These are phyloP conservation scores for Platypus cylindrus DNA, from an alignment of 2,888 invertebrate species.

Conservation along the genomic window DNA sequence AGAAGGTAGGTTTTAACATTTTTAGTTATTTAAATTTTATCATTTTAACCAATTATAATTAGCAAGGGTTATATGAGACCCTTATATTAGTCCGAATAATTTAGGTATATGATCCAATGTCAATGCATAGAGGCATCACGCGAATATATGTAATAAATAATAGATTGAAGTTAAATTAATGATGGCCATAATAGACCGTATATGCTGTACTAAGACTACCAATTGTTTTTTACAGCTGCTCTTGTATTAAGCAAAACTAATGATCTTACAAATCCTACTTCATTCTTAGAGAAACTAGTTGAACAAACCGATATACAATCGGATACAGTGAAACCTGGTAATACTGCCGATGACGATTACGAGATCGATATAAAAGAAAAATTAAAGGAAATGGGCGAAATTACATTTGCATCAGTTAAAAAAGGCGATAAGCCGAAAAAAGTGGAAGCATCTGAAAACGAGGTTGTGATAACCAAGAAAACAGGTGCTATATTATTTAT, in stretches of 20 bases:
- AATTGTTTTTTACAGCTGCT: neutral
- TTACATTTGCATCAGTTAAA: slow-evolving; percentile 36
- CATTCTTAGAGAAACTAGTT: slow-evolving; percentile 30
- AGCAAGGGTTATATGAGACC: no score
- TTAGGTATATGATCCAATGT: no score
- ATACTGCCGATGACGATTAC: slow-evolving; percentile 28
- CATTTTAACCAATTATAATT: no score
- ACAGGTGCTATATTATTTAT: slow-evolving; percentile 16
- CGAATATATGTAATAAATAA: no score
- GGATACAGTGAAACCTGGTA: slow-evolving; percentile 14
- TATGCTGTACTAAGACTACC: no score
- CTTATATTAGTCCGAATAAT: no score
- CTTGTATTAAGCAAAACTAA: slow-evolving; percentile 23
- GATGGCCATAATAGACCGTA: no score
- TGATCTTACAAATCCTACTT: slow-evolving; percentile 31
- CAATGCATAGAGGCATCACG: no score
- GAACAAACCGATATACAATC: slow-evolving; percentile 23
- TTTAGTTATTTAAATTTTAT: no score
- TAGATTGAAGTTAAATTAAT: no score
- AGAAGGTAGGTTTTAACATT: slow-evolving; percentile 12
- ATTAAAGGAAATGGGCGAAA: slow-evolving; percentile 48
- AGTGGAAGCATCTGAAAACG: slow-evolving; percentile 51
- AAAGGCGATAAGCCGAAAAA: slow-evolving; percentile 34
- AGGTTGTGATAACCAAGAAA: slow-evolving; percentile 59
- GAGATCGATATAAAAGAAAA: slow-evolving; percentile 51